Conservation (phyloP, 2,888 invertebrate genomes). For the Idaea aversata region DNA sequence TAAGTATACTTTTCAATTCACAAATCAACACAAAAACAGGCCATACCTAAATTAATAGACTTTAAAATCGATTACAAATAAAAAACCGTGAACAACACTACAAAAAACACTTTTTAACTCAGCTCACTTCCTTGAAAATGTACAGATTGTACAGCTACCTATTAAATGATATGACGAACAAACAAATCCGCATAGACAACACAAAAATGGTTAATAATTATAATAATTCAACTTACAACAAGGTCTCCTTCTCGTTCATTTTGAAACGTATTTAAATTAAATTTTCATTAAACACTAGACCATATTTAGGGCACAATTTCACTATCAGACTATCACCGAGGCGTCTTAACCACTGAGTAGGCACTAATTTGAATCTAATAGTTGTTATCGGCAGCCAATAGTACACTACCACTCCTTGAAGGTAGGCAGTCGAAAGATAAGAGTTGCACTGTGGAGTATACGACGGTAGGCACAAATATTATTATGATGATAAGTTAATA, state of each 20-base stretch:
- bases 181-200: not conserved
- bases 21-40: not conserved
- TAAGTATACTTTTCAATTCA: no score
- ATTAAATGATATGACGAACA: not conserved
- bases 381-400: slow-evolving; percentile 27
- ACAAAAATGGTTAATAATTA: not conserved
- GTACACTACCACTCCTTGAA: slow-evolving; percentile 16
- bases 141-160: not conserved
- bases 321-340: slow-evolving; percentile 9
- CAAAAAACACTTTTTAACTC: not conserved
- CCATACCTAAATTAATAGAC: not conserved
- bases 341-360: slow-evolving; percentile 18
- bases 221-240: slow-evolving; percentile 51
- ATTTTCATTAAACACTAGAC: slow-evolving; percentile 14
- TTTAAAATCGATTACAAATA: not conserved
- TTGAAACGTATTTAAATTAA: slow-evolving; percentile 13
- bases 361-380: slow-evolving; percentile 47
- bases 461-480: not conserved
- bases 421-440: slow-evolving; percentile 25
- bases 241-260: slow-evolving; percentile 52
- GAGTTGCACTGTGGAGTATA: not conserved
- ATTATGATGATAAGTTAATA: not conserved
- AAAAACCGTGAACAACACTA: not conserved
- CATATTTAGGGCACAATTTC: slow-evolving; percentile 18
- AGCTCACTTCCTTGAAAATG: not conserved